phyloP scores from a whole-genome alignment of 2,797 vertebrate species.

The Liasis olivaceus region DNA sequence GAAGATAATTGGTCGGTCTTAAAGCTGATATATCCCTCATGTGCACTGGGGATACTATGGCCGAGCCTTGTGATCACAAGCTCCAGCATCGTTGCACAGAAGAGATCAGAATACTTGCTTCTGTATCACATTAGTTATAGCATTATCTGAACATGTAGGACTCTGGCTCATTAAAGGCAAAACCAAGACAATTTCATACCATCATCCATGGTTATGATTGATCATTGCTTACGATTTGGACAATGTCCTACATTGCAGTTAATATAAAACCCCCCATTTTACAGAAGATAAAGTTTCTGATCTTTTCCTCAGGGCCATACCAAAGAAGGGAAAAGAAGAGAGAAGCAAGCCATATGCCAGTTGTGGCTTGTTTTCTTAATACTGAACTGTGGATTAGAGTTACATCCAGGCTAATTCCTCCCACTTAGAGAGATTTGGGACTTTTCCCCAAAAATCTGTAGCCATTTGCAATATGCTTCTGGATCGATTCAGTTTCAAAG shows the following conservation, averaged over 20 bases:
- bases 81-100: background rate
- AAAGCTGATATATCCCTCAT: background rate
- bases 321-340: background rate
- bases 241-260: background rate
- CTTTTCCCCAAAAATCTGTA: background rate
- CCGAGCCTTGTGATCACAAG: background rate
- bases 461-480: background rate
- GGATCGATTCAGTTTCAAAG: background rate
- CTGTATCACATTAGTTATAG: background rate
- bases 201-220: background rate
- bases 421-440: background rate
- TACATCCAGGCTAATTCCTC: background rate
- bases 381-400: background rate
- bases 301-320: background rate
- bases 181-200: background rate
- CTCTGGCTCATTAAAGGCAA: background rate
- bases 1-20: slow-evolving; percentile 54
- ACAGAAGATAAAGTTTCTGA: background rate
- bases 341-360: background rate
- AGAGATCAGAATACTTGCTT: background rate
- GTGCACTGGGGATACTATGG: background rate
- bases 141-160: background rate
- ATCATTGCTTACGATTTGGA: background rate
- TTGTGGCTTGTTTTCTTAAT: background rate
- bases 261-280: background rate